Evolutionary conservation across 2,888 invertebrate genomes (phyloP).

Genomic region (Metalampra italica): DNA sequence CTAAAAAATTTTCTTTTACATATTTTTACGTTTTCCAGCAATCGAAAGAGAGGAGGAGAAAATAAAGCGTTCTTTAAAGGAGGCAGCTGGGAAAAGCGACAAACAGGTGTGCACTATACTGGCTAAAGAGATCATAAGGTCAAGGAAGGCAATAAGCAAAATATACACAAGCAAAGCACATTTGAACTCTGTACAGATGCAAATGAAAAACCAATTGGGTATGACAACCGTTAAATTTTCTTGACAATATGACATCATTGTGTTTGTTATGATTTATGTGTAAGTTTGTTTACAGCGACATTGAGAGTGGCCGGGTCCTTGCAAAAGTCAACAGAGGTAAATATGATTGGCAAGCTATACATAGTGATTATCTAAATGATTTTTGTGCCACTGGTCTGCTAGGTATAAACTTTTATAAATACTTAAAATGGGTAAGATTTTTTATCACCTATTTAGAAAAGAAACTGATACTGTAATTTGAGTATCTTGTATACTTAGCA

Average conservation of each 20-base stretch:
- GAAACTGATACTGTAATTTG: too few species aligned
- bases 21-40: slow-evolving; percentile 66
- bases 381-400: too few species aligned
- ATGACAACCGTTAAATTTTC: slow-evolving; percentile 16
- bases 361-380: background rate
- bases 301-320: slow-evolving; percentile 95
- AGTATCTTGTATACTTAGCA: too few species aligned
- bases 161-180: slow-evolving; percentile 98
- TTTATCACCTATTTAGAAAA: too few species aligned
- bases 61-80: slow-evolving; percentile 94
- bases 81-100: slow-evolving; percentile 96
- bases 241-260: background rate
- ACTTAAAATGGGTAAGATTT: too few species aligned
- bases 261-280: background rate
- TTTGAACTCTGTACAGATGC: slow-evolving; percentile 95
- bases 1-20: too few species aligned
- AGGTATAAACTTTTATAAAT: too few species aligned
- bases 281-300: slow-evolving; percentile 82
- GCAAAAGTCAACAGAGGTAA: slow-evolving; percentile 96
- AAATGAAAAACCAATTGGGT: slow-evolving; percentile 99
- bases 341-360: background rate
- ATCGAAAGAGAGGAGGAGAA: slow-evolving; percentile 99
- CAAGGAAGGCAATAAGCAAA: slow-evolving; percentile 92
- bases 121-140: slow-evolving; percentile 94
- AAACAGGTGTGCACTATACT: slow-evolving; percentile 95